Base-by-base conservation (phyloP, 2,113 vertebrate genomes). In the Platichthys flesus region DNA sequence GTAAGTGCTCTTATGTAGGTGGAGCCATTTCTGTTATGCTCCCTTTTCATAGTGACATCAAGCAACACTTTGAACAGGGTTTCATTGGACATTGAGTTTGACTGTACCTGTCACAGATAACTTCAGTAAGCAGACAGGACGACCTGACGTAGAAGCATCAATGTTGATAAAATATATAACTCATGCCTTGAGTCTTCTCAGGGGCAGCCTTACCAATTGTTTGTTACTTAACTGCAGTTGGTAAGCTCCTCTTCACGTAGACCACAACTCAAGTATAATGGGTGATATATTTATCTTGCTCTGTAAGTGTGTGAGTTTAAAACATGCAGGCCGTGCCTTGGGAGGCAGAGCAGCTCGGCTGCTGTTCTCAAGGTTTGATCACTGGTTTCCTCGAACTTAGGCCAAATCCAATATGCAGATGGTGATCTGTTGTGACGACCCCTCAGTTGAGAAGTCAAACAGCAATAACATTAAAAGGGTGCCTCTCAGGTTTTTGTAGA, bases 401-500 rank as follows among this genome's bases (percentile, higher is more conserved):
- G 21, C n/a, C 55, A 57, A 57, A 57, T 57, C 55, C 15, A 57
- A 57, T 14, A 31, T 28, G 24, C 56, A 58, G 7, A 58, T 28
- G 23, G 14, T 12, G 56, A 58, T 28, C 9, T 24, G 21, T 14
- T 56, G 54, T 56, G 54, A 23, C 9, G 54, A 56, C 18, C 54
- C 54, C 23, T 24, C 56, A 58, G 15, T 24, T 26, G 24, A 26
- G 15, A 54, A 54, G 24, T 18, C 57, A 31, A 31, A 60, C 28
- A 60, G 16, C 7, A 20, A 23, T 8, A 60, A 60, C 58, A 60
- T n/a, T 35, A 10, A 64, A 45, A 26, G 15, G 26, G 13, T 64
- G 31, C 24, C 42, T 58, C 31, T 15, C 15, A 28, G 15, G 42
- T 40, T 69, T 64, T 61, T 28, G 37, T 35, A 68, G 54, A 78